These are phyloP conservation scores for Thomomys bottae DNA, from an alignment of 2,113 vertebrate genomes.

Conservation along the genomic window DNA sequence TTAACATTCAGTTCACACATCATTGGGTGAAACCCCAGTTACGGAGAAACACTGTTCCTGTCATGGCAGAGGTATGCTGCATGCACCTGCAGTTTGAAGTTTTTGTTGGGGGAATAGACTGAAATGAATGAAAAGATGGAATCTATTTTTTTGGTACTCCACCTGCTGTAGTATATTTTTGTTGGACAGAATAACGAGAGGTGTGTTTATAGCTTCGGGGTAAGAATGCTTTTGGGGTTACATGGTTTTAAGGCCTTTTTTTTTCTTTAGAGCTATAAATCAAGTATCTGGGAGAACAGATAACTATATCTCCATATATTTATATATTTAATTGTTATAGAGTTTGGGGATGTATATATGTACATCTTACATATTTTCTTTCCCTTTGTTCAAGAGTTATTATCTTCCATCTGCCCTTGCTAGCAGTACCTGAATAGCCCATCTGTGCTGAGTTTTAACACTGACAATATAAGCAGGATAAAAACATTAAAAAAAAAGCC, in stretches of 20 bases:
- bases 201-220: slow-evolving; percentile 81
- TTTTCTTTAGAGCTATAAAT: slow-evolving; percentile 76
- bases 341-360: slow-evolving; percentile 56
- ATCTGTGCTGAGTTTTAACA: background rate
- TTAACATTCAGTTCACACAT: slow-evolving; percentile 87
- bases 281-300: slow-evolving; percentile 72
- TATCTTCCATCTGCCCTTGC: slow-evolving; percentile 57
- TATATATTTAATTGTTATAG: slow-evolving; percentile 38
- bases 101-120: slow-evolving; percentile 83
- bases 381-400: slow-evolving; percentile 51
- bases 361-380: slow-evolving; percentile 59
- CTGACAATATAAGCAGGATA: background rate
- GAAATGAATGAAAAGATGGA: slow-evolving; percentile 78
- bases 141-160: slow-evolving; percentile 77
- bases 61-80: slow-evolving; percentile 82
- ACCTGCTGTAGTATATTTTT: slow-evolving; percentile 80
- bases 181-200: slow-evolving; percentile 72
- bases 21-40: slow-evolving; percentile 81
- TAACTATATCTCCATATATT: no score
- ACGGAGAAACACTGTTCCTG: slow-evolving; percentile 81
- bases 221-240: slow-evolving; percentile 77
- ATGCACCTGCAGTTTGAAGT: slow-evolving; percentile 84
- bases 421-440: background rate
- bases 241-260: slow-evolving; percentile 68
- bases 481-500: background rate